These are phyloP conservation scores for Gibbula magus DNA, from an alignment of 2,888 invertebrate genomes.

Conservation along the genomic window DNA sequence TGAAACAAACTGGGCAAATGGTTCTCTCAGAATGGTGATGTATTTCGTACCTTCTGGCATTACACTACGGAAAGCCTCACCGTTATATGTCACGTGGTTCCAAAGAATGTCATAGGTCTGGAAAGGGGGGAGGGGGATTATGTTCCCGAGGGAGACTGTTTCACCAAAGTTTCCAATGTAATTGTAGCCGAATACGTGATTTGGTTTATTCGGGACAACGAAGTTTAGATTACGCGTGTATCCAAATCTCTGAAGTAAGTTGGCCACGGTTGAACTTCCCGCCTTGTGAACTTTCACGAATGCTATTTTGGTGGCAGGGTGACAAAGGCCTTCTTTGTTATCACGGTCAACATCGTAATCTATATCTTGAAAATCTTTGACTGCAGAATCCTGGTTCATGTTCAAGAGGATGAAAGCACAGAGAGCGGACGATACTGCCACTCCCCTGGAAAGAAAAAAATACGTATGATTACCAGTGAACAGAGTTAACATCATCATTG, in stretches of 20 bases:
- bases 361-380: no score
- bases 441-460: no score
- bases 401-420: no score
- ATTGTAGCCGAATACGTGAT: conserved; percentile 39
- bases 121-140: conserved; percentile 3
- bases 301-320: conserved; percentile 13
- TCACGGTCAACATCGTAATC: no score
- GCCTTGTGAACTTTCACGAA: conserved; percentile 32
- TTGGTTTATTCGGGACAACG: conserved; percentile 34
- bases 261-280: conserved; percentile 29
- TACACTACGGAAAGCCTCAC: conserved; percentile 36
- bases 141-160: neutral
- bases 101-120: conserved; percentile 27
- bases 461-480: no score
- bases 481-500: no score
- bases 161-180: conserved; percentile 35
- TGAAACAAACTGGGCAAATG: conserved; percentile 46
- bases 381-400: no score
- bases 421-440: no score
- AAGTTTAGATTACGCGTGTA: conserved; percentile 22
- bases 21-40: conserved; percentile 46
- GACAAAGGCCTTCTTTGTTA: neutral
- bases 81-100: conserved; percentile 36
- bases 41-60: conserved; percentile 46
- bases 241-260: conserved; percentile 29